phyloP scores from a whole-genome alignment of 2,888 invertebrate genomes.

The Apotomis capreana region DNA sequence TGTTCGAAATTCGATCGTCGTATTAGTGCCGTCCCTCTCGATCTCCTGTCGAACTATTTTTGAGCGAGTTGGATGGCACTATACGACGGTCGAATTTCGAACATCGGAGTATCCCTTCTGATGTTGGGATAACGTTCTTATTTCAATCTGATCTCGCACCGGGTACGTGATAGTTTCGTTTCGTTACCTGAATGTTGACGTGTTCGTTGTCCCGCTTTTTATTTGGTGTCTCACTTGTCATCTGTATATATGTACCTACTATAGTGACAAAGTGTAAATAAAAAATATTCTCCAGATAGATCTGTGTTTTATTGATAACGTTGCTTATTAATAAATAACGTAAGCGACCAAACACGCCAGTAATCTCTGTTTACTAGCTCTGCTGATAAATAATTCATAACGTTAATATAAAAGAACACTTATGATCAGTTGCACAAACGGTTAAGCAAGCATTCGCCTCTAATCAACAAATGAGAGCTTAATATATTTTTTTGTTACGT shows the following conservation, averaged over 20 bases:
- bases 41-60: too few species aligned
- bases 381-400: not conserved
- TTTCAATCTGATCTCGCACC: slow-evolving; percentile 14
- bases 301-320: slow-evolving; percentile 65
- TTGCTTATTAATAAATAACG: slow-evolving; percentile 53
- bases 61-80: too few species aligned
- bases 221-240: slow-evolving; percentile 61
- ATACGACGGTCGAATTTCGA: too few species aligned
- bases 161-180: slow-evolving; percentile 18
- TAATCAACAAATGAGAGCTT: too few species aligned
- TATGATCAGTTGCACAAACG: too few species aligned
- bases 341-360: slow-evolving; percentile 43
- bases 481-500: too few species aligned
- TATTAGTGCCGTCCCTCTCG: too few species aligned
- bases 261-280: slow-evolving; percentile 78
- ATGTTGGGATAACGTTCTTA: not conserved
- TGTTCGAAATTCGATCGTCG: too few species aligned
- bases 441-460: too few species aligned
- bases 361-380: slow-evolving; percentile 24
- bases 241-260: slow-evolving; percentile 67
- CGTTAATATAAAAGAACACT: too few species aligned
- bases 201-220: slow-evolving; percentile 55
- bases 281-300: slow-evolving; percentile 76
- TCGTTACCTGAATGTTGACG: slow-evolving; percentile 46
- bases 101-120: too few species aligned